phyloP scores from a whole-genome alignment of 2,113 vertebrate genomes.

The Eublepharis macularius region DNA sequence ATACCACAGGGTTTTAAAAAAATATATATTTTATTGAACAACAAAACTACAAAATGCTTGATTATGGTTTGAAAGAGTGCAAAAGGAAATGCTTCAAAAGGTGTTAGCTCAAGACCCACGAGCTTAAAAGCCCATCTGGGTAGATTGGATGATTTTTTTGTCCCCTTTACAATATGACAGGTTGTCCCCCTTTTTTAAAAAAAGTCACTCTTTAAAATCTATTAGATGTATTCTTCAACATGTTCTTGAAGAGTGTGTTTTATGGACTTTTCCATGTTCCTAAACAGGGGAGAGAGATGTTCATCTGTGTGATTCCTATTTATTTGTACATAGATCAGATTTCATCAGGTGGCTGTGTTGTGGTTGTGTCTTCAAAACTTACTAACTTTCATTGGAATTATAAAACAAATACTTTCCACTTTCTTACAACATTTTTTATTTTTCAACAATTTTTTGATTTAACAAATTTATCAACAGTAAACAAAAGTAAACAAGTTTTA shows the following conservation, averaged over 20 bases:
- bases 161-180: neutral
- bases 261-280: neutral
- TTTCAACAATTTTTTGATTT: too few relatives aligned
- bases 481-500: too few relatives aligned
- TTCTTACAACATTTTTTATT: too few relatives aligned
- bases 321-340: rapidly evolving
- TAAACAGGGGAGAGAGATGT: rapidly evolving
- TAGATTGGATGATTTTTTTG: neutral
- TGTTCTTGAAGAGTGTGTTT: rapidly evolving
- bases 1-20: too few relatives aligned
- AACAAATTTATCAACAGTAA: too few relatives aligned
- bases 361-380: rapidly evolving
- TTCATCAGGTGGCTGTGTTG: rapidly evolving
- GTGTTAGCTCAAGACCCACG: neutral
- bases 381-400: neutral
- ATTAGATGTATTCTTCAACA: neutral
- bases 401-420: neutral
- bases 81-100: neutral
- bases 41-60: neutral
- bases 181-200: neutral
- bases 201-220: neutral
- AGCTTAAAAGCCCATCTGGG: neutral
- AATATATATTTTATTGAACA: neutral
- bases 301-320: neutral
- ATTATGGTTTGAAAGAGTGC: neutral